Conservation (phyloP, 2,797 vertebrate genomes). For the Enteromius treurensis region DNA sequence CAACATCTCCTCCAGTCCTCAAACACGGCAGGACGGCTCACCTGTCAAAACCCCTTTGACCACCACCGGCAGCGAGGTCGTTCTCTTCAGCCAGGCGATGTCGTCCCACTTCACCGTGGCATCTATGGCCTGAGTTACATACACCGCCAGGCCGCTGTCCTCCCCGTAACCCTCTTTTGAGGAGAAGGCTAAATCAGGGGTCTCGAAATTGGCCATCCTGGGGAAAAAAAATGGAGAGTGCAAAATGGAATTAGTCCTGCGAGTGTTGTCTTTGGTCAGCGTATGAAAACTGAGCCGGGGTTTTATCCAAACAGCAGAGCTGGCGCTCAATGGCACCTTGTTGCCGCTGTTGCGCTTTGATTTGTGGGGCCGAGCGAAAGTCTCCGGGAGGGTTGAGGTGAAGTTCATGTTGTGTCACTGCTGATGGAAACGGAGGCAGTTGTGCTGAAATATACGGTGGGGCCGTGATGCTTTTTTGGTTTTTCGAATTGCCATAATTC, state of each 20-base stretch:
- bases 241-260: slow-evolving; percentile 51
- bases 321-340: slow-evolving; percentile 81
- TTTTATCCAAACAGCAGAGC: slow-evolving; percentile 61
- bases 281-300: slow-evolving; percentile 66
- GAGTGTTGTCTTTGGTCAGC: slow-evolving; percentile 75
- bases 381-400: slow-evolving; percentile 58
- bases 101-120: slow-evolving; percentile 83
- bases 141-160: slow-evolving; percentile 81
- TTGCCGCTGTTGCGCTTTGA: slow-evolving; percentile 78
- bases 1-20: neutral
- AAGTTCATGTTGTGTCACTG: slow-evolving; percentile 55
- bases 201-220: slow-evolving; percentile 92
- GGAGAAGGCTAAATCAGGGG: slow-evolving; percentile 85
- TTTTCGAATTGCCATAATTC: slow-evolving; percentile 53
- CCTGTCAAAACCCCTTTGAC: slow-evolving; percentile 86
- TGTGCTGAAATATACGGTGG: slow-evolving; percentile 44
- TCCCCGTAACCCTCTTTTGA: slow-evolving; percentile 83
- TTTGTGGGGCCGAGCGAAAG: slow-evolving; percentile 78
- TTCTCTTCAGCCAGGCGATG: slow-evolving; percentile 81
- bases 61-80: slow-evolving; percentile 79
- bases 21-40: slow-evolving; percentile 61
- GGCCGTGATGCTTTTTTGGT: slow-evolving; percentile 33
- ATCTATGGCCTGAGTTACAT: slow-evolving; percentile 80
- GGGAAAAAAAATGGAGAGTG: slow-evolving; percentile 37
- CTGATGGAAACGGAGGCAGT: slow-evolving; percentile 46